Evolutionary conservation across 2,888 invertebrate species (phyloP).

Genomic region (Sinopyrophorus schimmeli): DNA sequence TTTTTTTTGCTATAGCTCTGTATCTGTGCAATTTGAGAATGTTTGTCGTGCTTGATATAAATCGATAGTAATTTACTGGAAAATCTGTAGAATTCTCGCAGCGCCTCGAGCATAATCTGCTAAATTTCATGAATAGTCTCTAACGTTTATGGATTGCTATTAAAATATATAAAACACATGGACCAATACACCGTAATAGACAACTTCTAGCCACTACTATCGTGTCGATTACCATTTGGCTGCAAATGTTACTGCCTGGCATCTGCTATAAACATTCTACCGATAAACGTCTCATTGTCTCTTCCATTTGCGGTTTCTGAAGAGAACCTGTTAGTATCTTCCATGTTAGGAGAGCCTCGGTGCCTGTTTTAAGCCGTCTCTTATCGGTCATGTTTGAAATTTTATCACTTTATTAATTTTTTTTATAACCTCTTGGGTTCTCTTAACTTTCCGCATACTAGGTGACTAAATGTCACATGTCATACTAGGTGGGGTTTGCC

Average conservation of each 20-base stretch:
- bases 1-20: not conserved
- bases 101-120: no score
- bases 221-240: conserved; percentile 26
- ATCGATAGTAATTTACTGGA: no score
- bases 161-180: conserved; percentile 5
- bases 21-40: not conserved
- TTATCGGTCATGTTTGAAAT: conserved; percentile 12
- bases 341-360: conserved; percentile 33
- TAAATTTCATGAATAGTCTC: not conserved
- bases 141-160: not conserved
- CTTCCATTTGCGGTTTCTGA: conserved; percentile 32
- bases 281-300: conserved; percentile 35
- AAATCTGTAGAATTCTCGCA: no score
- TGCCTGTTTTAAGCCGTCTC: conserved; percentile 18
- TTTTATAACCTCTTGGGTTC: no score
- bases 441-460: no score
- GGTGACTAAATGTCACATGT: no score
- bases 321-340: conserved; percentile 37
- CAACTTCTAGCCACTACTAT: conserved; percentile 16
- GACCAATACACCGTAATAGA: conserved; percentile 2
- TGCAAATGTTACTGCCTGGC: conserved; percentile 25
- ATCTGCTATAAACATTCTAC: conserved; percentile 28
- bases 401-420: conserved; percentile 3
- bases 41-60: not conserved
- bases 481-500: no score